Conservation (phyloP, 2,888 invertebrate species). For the Sarcophaga rosellei region DNA sequence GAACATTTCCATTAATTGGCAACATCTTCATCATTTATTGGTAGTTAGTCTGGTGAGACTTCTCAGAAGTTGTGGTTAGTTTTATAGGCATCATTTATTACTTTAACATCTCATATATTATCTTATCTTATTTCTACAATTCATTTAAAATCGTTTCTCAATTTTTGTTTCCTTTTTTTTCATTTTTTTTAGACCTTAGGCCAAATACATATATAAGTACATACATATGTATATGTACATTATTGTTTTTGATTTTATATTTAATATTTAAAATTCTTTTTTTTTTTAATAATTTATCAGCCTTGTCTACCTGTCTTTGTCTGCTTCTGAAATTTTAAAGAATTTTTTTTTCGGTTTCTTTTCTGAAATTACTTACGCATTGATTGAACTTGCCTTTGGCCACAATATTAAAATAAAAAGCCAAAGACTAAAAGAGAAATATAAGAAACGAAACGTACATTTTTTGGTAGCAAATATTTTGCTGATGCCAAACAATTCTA, state of each 20-base stretch:
- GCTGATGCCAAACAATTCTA: slow-evolving; percentile 55
- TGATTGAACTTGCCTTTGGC: slow-evolving; percentile 66
- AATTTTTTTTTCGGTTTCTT: slow-evolving; percentile 36
- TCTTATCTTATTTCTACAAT: slow-evolving; percentile 57
- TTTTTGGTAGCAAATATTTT: slow-evolving; percentile 53
- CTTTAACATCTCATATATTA: slow-evolving; percentile 57
- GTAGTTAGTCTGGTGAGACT: slow-evolving; percentile 1
- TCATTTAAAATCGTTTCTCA: slow-evolving; percentile 36
- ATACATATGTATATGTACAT: neutral
- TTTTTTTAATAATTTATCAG: slow-evolving; percentile 4
- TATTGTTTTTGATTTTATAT: slow-evolving; percentile 20
- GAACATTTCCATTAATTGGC: slow-evolving; percentile 46
- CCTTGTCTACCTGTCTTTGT: slow-evolving; percentile 9
- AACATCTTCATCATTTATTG: slow-evolving; percentile 54
- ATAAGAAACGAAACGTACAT: no score
- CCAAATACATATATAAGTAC: neutral
- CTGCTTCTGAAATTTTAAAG: slow-evolving; percentile 30
- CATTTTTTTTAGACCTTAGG: slow-evolving; percentile 36
- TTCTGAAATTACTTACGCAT: slow-evolving; percentile 59
- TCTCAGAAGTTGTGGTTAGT: slow-evolving; percentile 22
- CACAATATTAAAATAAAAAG: slow-evolving; percentile 9
- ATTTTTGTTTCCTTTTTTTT: slow-evolving; percentile 5
- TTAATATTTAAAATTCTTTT: slow-evolving; percentile 36
- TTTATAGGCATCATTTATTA: slow-evolving; percentile 47
- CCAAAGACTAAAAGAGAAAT: neutral